These are phyloP conservation scores for Eulemur rufifrons DNA, from an alignment of 2,113 vertebrate genomes.

Conservation along the genomic window DNA sequence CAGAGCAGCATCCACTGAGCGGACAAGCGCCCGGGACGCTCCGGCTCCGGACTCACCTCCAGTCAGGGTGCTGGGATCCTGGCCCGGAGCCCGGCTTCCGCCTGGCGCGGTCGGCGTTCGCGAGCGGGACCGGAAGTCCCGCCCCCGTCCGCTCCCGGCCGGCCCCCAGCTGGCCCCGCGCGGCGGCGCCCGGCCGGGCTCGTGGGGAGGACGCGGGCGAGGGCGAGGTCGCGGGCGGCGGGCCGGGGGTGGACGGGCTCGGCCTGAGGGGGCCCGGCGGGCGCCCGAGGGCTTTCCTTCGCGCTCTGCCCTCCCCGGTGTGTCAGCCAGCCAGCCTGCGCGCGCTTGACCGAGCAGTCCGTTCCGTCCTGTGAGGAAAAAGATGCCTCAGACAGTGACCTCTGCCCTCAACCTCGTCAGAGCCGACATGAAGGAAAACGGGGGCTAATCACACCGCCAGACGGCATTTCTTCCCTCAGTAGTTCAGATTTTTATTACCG, in stretches of 20 bases:
- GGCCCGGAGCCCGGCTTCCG: slow-evolving; percentile 66
- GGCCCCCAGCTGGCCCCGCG: rapidly evolving
- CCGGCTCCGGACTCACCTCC: slow-evolving; percentile 8
- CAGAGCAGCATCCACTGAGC: neutral
- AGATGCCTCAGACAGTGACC: neutral
- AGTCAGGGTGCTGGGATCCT: neutral
- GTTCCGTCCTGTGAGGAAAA: neutral
- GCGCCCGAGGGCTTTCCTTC: neutral
- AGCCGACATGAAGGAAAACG: neutral
- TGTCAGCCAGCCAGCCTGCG: neutral
- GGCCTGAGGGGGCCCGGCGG: neutral
- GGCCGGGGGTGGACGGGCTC: rapidly evolving
- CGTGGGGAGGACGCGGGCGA: rapidly evolving
- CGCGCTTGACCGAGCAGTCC: neutral
- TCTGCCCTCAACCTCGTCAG: neutral
- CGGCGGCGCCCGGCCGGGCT: rapidly evolving
- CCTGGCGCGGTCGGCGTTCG: neutral
- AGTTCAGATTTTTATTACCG: neutral
- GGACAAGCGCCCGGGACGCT: neutral
- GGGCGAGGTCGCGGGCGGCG: rapidly evolving
- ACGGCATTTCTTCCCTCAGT: neutral
- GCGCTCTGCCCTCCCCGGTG: neutral
- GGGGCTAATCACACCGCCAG: neutral
- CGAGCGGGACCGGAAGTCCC: slow-evolving; percentile 67
- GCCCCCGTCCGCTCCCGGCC: neutral